Evolutionary conservation across 2,797 vertebrate species (phyloP).

Genomic region (Glossophaga mutica): DNA sequence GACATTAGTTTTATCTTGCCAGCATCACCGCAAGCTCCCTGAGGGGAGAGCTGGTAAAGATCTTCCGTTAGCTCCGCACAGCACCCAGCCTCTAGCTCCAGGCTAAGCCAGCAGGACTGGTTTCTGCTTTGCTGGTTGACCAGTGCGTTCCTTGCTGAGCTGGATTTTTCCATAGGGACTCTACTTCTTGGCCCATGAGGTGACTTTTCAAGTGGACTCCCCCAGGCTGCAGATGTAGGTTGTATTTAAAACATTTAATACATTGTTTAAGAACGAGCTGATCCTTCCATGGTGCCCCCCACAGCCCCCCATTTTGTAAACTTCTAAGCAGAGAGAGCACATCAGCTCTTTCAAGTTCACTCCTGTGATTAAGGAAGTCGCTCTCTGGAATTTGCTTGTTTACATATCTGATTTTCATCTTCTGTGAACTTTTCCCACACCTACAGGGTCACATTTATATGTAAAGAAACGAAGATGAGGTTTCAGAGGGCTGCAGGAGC

Average conservation of each 20-base stretch:
- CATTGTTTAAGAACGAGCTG: not conserved
- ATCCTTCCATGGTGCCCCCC: not conserved
- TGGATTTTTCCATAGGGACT: not conserved
- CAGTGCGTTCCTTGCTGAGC: not conserved
- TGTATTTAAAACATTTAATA: not conserved
- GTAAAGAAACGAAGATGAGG: not conserved
- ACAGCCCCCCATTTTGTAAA: not conserved
- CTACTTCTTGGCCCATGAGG: not conserved
- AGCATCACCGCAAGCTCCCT: not conserved
- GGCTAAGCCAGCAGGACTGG: not conserved
- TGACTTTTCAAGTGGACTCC: not conserved
- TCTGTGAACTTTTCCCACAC: not conserved
- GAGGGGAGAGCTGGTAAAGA: not conserved
- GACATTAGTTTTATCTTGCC: not conserved
- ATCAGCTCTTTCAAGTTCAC: not conserved
- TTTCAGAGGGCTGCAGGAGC: constrained; percentile 10
- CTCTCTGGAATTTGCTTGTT: not conserved
- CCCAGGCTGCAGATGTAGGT: not conserved
- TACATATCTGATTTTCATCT: not conserved
- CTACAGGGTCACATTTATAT: not conserved
- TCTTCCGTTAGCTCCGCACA: no score
- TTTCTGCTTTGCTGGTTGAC: not conserved
- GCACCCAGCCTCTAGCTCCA: not conserved
- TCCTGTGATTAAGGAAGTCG: not conserved
- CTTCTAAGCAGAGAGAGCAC: not conserved